phyloP scores from a whole-genome alignment of 2,113 vertebrate genomes.

The Psettodes erumei region DNA sequence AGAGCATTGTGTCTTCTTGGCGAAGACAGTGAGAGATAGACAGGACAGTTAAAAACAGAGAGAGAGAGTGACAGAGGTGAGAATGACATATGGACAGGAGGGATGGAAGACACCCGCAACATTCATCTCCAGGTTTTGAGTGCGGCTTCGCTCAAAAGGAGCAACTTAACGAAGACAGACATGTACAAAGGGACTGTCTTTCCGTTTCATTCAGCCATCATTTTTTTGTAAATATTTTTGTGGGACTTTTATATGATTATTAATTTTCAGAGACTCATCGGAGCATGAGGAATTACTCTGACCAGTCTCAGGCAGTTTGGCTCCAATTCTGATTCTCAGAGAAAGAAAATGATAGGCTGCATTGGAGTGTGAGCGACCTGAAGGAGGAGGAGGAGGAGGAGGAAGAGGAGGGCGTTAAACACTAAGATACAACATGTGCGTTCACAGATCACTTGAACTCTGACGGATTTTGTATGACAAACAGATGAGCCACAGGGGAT shows the following conservation, averaged over 20 bases:
- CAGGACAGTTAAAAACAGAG: slow-evolving; percentile 35
- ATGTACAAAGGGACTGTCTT: background rate
- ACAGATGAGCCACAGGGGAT: slow-evolving; percentile 19
- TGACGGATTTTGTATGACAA: slow-evolving; percentile 45
- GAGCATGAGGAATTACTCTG: background rate
- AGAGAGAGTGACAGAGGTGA: slow-evolving; percentile 47
- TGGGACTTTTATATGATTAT: background rate
- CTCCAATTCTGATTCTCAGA: slow-evolving; percentile 41
- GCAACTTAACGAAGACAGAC: slow-evolving; percentile 41
- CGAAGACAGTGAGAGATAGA: slow-evolving; percentile 49
- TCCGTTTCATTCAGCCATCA: background rate
- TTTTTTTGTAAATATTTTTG: slow-evolving; percentile 5
- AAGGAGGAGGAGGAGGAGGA: slow-evolving; percentile 49
- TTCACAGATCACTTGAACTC: slow-evolving; percentile 46
- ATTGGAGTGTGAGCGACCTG: slow-evolving; percentile 36
- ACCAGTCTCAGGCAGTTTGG: slow-evolving; percentile 39
- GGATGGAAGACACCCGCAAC: slow-evolving; percentile 19
- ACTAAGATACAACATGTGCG: slow-evolving; percentile 57
- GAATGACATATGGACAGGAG: slow-evolving; percentile 46
- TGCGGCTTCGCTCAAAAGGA: slow-evolving; percentile 49
- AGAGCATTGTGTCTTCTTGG: slow-evolving; percentile 72
- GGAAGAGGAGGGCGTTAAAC: slow-evolving; percentile 36
- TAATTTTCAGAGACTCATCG: slow-evolving; percentile 1
- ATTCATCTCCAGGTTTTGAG: slow-evolving; percentile 35
- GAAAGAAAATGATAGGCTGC: slow-evolving; percentile 45